Conservation (phyloP, 2,888 invertebrate species). For the Tetropium fuscum region DNA sequence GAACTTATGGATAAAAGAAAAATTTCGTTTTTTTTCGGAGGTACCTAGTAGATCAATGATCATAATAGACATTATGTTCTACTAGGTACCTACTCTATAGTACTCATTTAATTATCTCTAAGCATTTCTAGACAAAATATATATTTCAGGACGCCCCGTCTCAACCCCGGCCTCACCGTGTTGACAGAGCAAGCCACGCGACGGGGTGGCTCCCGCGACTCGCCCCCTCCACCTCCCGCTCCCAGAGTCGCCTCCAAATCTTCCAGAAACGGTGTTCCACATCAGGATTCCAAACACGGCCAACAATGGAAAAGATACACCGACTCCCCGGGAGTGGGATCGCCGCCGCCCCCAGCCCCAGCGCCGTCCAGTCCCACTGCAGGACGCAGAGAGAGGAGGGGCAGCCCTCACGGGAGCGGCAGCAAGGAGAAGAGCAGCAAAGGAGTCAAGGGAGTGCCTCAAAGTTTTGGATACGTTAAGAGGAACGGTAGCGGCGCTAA, state of each 20-base stretch:
- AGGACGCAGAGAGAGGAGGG: constrained; percentile 63
- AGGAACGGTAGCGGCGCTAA: constrained; percentile 66
- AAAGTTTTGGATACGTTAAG: constrained; percentile 88
- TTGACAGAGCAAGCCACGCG: constrained; percentile 70
- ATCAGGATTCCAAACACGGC: constrained; percentile 51
- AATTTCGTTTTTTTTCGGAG: no score
- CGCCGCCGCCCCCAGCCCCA: constrained; percentile 69
- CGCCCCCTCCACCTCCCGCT: constrained; percentile 65
- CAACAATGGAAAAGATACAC: constrained; percentile 77
- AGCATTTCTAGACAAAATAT: no score
- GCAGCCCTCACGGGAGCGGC: constrained; percentile 52
- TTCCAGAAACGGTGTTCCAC: constrained; percentile 55
- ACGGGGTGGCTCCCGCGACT: constrained; percentile 67
- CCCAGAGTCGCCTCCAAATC: constrained; percentile 58
- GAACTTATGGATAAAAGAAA: no score
- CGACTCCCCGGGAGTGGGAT: constrained; percentile 74
- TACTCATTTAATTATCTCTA: no score
- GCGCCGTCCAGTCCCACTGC: constrained; percentile 65
- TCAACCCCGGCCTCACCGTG: constrained; percentile 68
- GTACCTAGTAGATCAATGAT: no score
- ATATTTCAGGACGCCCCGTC: constrained; percentile 51
- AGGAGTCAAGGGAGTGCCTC: constrained; percentile 80
- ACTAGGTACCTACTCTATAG: no score
- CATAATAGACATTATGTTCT: no score
- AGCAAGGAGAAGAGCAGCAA: constrained; percentile 70